These are phyloP conservation scores for Trissoscelio sp. DNA, from an alignment of 2,888 invertebrate genomes.

Conservation along the genomic window DNA sequence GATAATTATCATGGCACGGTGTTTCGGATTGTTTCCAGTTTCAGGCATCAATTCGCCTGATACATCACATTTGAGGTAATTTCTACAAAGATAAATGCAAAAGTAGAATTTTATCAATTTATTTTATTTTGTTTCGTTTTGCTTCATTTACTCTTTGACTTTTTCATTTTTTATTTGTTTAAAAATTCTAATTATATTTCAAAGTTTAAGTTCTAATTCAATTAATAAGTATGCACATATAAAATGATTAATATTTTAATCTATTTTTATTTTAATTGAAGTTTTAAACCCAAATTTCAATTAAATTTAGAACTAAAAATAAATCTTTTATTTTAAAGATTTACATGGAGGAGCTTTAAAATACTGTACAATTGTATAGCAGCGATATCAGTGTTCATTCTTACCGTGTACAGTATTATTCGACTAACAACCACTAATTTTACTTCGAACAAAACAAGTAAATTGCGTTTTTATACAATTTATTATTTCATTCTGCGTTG, in stretches of 20 bases:
- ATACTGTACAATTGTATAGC: slow-evolving; percentile 76
- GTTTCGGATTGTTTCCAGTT: slow-evolving; percentile 85
- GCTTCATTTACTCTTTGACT: not conserved
- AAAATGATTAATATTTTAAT: too few relatives aligned
- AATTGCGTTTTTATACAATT: slow-evolving; percentile 44
- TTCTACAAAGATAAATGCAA: too few relatives aligned
- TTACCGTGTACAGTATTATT: slow-evolving; percentile 75
- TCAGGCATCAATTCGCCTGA: slow-evolving; percentile 83
- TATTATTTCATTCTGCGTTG: not conserved
- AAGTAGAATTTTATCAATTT: too few relatives aligned
- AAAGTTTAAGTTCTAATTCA: too few relatives aligned
- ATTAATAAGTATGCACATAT: too few relatives aligned
- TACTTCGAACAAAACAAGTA: slow-evolving; percentile 79
- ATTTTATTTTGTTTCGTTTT: too few relatives aligned
- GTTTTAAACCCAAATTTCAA: too few relatives aligned
- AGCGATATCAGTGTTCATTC: slow-evolving; percentile 71
- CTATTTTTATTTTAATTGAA: too few relatives aligned
- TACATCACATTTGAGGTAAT: slow-evolving; percentile 82
- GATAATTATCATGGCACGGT: slow-evolving; percentile 84
- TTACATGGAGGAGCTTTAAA: slow-evolving; percentile 80
- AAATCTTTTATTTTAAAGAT: slow-evolving; percentile 72
- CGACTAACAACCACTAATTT: slow-evolving; percentile 75
- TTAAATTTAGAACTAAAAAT: not conserved
- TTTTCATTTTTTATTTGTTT: too few relatives aligned
- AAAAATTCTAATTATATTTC: too few relatives aligned